Base-by-base conservation (phyloP, 35 echinoderm and acorn worm species). In the Ptychodera flava region DNA sequence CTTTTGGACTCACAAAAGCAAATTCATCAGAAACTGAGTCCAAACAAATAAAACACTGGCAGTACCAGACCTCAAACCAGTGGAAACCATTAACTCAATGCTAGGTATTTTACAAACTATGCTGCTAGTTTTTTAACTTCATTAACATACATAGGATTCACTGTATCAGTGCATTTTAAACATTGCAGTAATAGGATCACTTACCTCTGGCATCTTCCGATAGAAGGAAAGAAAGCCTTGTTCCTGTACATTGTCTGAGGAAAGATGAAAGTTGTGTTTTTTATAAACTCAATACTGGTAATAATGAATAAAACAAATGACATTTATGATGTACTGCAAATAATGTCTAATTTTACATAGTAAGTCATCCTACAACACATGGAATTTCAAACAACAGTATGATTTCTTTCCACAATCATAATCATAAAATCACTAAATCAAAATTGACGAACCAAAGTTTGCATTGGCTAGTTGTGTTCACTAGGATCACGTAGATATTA, bases 151-250 rank as follows among this genome's bases (percentile, higher is more conserved):
- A 75, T 22, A 36, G 22, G 32, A 45, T 64, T 37, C 29, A 38
- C 22, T 12, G 16, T 30, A 34, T 0, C 0, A 85, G 27, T 0
- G 28, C 28, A 29, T 82, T 0, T 16, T 22, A 35, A 30, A 0
- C 0, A 28, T 0, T 28, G 33, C 0, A 36, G 35, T 1, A 35
- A 28, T 31, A 33, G 30, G 16, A 15, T 84, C 75, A 86, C 93
- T 87, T 83, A 92, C 93, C 93, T 86, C 87, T 16, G 93, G 90
- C 93, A 95, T 92, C 27, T 87, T 89, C 32, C 77, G 82, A 32
- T 92, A 83, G 82, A 86, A 92, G 14, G 90, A 53, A 31, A 95
- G 16, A 37, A 95, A 92, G 0, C 93, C 93, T 82, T 89, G 81
- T 79, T 95, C 93, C 36, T 89, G 93, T 30, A 32, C 77, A 81